Conservation (phyloP, 2,888 invertebrate species). For the Nephrotoma flavescens region DNA sequence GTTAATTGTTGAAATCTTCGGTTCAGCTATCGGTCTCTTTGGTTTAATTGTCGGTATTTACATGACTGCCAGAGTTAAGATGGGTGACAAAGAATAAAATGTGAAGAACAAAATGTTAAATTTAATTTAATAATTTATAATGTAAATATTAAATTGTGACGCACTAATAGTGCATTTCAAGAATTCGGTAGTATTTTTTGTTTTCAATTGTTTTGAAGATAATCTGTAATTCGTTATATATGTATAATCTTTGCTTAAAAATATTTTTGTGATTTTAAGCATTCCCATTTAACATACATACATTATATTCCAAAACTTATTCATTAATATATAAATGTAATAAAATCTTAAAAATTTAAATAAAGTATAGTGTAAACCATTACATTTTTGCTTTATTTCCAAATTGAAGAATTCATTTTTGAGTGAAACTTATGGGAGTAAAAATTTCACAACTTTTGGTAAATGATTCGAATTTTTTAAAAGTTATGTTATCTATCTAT, state of each 20-base stretch:
- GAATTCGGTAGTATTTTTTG: not conserved
- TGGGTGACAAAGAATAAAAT: constrained; percentile 46
- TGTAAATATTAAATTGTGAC: not conserved
- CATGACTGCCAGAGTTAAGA: constrained; percentile 71
- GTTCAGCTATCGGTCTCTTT: constrained; percentile 96
- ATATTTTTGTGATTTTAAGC: not conserved
- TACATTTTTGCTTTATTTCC: not conserved
- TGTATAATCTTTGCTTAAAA: not conserved
- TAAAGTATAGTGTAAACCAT: not conserved
- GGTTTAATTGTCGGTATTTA: constrained; percentile 97
- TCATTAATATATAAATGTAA: not conserved
- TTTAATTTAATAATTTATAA: not conserved
- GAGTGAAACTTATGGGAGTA: too few species aligned
- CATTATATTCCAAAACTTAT: not conserved
- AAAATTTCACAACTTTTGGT: too few species aligned
- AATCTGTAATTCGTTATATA: not conserved
- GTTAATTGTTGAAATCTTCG: constrained; percentile 97
- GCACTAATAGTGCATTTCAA: not conserved
- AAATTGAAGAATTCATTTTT: too few species aligned
- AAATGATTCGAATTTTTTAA: too few species aligned
- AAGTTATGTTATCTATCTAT: too few species aligned
- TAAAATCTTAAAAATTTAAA: not conserved
- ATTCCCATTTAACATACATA: not conserved
- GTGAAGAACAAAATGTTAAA: not conserved
- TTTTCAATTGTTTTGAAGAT: not conserved